Base-by-base conservation (phyloP, 2,113 vertebrate genomes). In the Scartelaos histophorus region DNA sequence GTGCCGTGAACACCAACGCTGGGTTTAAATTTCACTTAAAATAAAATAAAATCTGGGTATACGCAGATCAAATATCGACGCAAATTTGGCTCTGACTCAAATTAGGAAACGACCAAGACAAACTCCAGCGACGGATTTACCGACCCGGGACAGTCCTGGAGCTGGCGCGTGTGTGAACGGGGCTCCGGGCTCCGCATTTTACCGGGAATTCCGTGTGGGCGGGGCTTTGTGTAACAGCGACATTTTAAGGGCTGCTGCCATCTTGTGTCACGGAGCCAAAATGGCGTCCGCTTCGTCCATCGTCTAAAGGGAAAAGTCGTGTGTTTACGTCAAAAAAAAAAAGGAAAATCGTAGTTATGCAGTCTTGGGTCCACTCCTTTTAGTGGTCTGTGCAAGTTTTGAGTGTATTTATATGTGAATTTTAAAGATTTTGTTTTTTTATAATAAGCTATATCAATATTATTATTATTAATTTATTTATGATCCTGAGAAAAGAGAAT, bases 381-480 rank as follows among this genome's bases (percentile, higher is more conserved):
- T 13, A 9, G 1, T 54, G 58, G 78, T 76, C 71, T 78, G 79
- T 76, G 62, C 75, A 58, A 73, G 72, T 66, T n/a, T 2, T 54
- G 69, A 79, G 69, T 79, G 67, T 90, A 88, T 91, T 90, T 91
- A 88, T 91, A 86, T 89, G 82, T 78, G 83, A 87, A 83, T 86
- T 91, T 85, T 90, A 81, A 71, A 89, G 78, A 88, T 82, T 79
- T 58, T 88, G 80, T 65, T 84, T 89, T n/a, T 90, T 90, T 88
- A 88, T 89, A 74, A 87, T 86, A 79, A 88, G 84, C 81, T 91
- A 82, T 43, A 43, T 43, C 84, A 81, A 87, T 87, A 61, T 87
- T 91, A 88, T 89, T 85, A 82, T 88, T 88, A 54, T 88, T 91
- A 89, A 90, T 73, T 90, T 92, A 91, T 92, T 91, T 75, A 78